phyloP scores from a whole-genome alignment of 2,888 invertebrate genomes.

The Tanytarsus gracilentus region DNA sequence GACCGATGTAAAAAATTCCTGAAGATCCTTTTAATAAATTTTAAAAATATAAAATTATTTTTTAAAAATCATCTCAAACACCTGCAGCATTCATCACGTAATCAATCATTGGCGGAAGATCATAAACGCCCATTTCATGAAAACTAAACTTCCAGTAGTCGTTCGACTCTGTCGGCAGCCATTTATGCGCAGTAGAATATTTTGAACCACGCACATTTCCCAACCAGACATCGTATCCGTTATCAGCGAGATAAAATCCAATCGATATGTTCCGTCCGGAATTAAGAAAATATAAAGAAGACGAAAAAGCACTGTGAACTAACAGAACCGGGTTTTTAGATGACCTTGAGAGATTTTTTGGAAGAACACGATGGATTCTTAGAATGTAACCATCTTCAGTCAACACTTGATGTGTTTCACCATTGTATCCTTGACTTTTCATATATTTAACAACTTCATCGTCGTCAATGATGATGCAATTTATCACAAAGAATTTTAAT shows the following conservation, averaged over 20 bases:
- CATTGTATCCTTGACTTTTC: conserved; percentile 29
- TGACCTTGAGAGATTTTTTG: conserved; percentile 36
- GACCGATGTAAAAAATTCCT: conserved; percentile 50
- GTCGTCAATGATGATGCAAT: not conserved
- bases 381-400: conserved; percentile 66
- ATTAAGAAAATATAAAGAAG: not conserved
- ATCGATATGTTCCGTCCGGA: conserved; percentile 31
- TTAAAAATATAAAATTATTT: no score
- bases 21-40: no score
- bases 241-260: not conserved
- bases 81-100: no score
- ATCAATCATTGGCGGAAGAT: not conserved
- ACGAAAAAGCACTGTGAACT: not conserved
- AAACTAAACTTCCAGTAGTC: conserved; percentile 8
- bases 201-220: conserved; percentile 1
- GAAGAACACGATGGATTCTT: conserved; percentile 55
- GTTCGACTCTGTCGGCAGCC: not conserved
- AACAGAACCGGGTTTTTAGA: conserved; percentile 30
- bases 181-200: not conserved
- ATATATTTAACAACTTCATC: not conserved
- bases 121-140: conserved; percentile 13
- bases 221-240: conserved; percentile 7
- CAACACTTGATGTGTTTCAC: conserved; percentile 49
- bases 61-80: not conserved
- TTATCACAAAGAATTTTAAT: not conserved